Evolutionary conservation across 2,113 vertebrate genomes (phyloP).

Genomic region (Mixornis gularis): DNA sequence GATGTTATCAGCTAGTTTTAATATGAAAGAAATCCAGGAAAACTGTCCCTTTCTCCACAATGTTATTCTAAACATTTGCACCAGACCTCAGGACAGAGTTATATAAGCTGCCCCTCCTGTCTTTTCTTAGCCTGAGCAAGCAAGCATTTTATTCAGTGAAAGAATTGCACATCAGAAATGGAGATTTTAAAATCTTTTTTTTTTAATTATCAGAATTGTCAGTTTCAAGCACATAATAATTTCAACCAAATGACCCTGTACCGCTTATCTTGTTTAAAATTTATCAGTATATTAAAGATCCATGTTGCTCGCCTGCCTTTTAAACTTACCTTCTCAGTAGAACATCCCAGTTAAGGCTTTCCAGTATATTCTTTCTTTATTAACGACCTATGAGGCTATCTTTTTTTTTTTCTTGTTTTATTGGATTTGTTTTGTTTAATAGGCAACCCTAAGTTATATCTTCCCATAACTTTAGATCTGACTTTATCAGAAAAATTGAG

Average conservation of each 20-base stretch:
- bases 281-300: neutral
- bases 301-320: neutral
- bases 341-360: neutral
- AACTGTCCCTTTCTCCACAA: neutral
- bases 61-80: neutral
- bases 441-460: neutral
- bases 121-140: neutral
- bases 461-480: neutral
- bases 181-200: neutral
- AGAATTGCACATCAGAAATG: neutral
- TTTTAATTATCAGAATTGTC: neutral
- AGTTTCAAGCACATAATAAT: neutral
- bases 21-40: neutral
- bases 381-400: accelerated
- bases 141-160: neutral
- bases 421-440: neutral
- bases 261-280: neutral
- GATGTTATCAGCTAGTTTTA: neutral
- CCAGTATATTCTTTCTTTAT: neutral
- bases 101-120: neutral
- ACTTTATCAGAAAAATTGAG: neutral
- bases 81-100: neutral
- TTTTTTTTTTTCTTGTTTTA: neutral
- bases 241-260: neutral
- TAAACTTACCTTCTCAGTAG: neutral